A percentile compares a stretch with the other conserved stretches of the same genome.
phyloP scores from a whole-genome alignment of 2,888 invertebrate genomes.

The Amaurobius ferox region DNA sequence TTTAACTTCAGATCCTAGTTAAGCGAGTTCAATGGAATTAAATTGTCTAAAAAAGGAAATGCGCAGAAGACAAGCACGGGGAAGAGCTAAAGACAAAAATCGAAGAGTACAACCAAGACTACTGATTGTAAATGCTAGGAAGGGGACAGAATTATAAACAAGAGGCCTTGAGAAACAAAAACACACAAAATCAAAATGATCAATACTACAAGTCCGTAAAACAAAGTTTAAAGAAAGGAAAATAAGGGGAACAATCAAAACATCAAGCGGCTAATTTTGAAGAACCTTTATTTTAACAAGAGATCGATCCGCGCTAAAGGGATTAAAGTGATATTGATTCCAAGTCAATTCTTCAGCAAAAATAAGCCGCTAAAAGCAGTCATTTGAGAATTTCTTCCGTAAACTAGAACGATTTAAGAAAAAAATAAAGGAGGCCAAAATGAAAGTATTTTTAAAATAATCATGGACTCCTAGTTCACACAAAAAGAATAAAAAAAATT shows the following conservation, averaged over 20 bases:
- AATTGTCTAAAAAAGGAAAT: constrained; percentile 5
- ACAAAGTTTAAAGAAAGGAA: constrained; percentile 3
- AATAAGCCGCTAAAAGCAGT: neutral
- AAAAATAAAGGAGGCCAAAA: too few relatives aligned
- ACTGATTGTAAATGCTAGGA: constrained; percentile 30
- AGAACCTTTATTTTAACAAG: neutral
- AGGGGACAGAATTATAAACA: neutral
- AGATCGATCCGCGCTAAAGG: neutral
- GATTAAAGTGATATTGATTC: neutral
- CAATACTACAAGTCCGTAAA: constrained; percentile 8
- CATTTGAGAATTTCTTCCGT: too few relatives aligned
- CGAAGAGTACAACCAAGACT: constrained; percentile 28
- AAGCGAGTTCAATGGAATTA: constrained; percentile 29
- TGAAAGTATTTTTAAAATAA: neutral
- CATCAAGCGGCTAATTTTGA: neutral
- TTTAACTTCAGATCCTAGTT: constrained; percentile 28
- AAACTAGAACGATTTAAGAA: too few relatives aligned
- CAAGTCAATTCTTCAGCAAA: neutral
- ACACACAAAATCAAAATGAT: constrained; percentile 23
- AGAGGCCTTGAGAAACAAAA: neutral
- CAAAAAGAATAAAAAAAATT: too few relatives aligned
- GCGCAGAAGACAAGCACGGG: constrained; percentile 16
- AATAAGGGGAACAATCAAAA: neutral
- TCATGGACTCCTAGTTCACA: neutral
- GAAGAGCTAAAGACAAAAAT: constrained; percentile 7